Percentiles rank a stretch among this genome's conserved stretches.
phyloP scores from a whole-genome alignment of 2,888 invertebrate species.

The Seira sanloemensis region DNA sequence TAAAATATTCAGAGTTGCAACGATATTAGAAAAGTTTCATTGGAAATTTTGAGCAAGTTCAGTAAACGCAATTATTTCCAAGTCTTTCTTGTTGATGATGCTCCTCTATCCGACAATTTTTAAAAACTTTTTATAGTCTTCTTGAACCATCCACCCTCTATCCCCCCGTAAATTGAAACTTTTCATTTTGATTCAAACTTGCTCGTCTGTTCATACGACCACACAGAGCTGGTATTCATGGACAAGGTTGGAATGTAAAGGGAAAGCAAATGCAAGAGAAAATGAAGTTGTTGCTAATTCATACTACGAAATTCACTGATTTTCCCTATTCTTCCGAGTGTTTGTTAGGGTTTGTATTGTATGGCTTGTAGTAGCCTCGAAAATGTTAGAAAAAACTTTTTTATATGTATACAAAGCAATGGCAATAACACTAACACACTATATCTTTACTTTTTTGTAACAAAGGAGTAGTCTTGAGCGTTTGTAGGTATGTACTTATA shows the following conservation, averaged over 20 bases:
- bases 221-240: neutral
- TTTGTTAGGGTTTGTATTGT: neutral
- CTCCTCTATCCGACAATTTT: neutral
- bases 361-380: neutral
- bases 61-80: slow-evolving; percentile 55
- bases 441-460: too few relatives aligned
- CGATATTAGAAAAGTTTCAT: slow-evolving; percentile 48
- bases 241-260: neutral
- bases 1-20: too few relatives aligned
- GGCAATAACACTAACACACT: too few relatives aligned
- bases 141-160: neutral
- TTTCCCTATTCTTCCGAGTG: neutral
- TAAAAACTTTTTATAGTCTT: too few relatives aligned
- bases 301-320: too few relatives aligned
- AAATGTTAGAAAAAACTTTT: neutral
- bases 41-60: slow-evolving; percentile 32
- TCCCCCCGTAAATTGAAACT: neutral
- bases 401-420: neutral
- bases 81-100: slow-evolving; percentile 35
- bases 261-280: neutral
- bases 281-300: slow-evolving; percentile 20
- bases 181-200: neutral
- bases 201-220: neutral
- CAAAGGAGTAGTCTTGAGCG: too few relatives aligned
- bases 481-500: too few relatives aligned